phyloP scores from a whole-genome alignment of 2,797 vertebrate genomes.

The Coreius guichenoti region DNA sequence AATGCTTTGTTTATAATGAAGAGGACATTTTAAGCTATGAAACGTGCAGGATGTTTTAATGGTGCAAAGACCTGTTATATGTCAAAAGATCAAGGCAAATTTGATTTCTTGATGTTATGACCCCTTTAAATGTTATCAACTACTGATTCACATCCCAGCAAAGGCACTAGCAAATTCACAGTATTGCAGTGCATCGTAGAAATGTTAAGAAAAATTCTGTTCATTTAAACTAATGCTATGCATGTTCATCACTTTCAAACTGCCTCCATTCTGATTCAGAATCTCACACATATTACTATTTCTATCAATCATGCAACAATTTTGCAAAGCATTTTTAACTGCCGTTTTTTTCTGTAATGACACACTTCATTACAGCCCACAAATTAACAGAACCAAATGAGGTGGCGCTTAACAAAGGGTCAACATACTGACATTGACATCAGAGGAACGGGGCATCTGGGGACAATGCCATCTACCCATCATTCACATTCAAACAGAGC shows the following conservation, averaged over 20 bases:
- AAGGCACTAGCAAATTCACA: too few species aligned
- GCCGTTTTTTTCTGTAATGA: neutral
- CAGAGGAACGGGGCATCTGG: slow-evolving; percentile 47
- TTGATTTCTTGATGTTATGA: too few species aligned
- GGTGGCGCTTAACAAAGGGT: neutral
- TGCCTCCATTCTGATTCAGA: neutral
- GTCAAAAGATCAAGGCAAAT: too few species aligned
- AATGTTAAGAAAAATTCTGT: neutral
- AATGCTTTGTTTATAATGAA: too few species aligned
- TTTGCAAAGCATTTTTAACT: neutral
- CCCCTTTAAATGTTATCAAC: too few species aligned
- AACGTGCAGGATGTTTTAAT: too few species aligned
- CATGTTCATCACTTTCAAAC: neutral
- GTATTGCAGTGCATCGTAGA: neutral
- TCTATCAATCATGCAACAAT: neutral
- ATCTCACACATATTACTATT: neutral
- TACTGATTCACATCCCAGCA: too few species aligned
- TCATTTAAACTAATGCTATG: neutral
- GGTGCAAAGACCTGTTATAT: too few species aligned
- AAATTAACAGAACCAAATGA: neutral
- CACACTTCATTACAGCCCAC: neutral
- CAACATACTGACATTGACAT: slow-evolving; percentile 15
- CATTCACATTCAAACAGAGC: slow-evolving; percentile 65
- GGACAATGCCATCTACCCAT: slow-evolving; percentile 64
- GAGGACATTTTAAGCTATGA: too few species aligned